Conservation (phyloP, 2,888 invertebrate genomes). For the Polydrusus tereticollis region DNA sequence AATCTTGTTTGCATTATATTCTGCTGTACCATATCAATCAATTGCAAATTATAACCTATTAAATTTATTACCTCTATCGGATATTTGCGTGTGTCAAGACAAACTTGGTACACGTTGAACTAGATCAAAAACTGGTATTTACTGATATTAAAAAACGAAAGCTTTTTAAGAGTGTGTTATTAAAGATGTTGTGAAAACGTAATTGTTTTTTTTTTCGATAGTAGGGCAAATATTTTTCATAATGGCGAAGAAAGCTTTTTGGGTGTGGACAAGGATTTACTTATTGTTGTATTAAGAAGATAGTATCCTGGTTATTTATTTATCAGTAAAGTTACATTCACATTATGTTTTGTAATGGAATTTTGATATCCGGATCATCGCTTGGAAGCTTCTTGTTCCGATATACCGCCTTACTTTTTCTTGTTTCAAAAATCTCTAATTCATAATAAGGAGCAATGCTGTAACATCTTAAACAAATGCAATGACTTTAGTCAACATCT, state of each 20-base stretch:
- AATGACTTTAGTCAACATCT: too few species aligned
- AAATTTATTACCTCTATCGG: conserved; percentile 4
- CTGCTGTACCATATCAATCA: conserved; percentile 14
- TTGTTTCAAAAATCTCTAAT: too few species aligned
- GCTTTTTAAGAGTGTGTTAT: conserved; percentile 3
- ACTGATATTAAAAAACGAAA: conserved; percentile 18
- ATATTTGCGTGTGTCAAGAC: not conserved
- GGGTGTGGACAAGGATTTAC: not conserved
- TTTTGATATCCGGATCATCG: too few species aligned
- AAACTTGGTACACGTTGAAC: conserved; percentile 13
- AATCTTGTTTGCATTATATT: conserved; percentile 11
- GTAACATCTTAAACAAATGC: too few species aligned
- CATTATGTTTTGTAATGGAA: too few species aligned
- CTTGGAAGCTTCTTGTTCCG: too few species aligned
- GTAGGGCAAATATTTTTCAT: not conserved
- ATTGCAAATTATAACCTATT: conserved; percentile 18
- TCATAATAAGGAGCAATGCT: too few species aligned
- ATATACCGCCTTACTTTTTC: too few species aligned
- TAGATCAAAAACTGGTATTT: conserved; percentile 27
- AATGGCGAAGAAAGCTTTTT: not conserved
- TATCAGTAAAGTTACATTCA: not conserved
- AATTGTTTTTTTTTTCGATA: not conserved
- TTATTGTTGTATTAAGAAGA: not conserved
- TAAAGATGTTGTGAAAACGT: conserved; percentile 5
- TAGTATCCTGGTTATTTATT: not conserved